Evolutionary conservation across 2,888 invertebrate genomes (phyloP).

Genomic region (Frankliniella fusca): DNA sequence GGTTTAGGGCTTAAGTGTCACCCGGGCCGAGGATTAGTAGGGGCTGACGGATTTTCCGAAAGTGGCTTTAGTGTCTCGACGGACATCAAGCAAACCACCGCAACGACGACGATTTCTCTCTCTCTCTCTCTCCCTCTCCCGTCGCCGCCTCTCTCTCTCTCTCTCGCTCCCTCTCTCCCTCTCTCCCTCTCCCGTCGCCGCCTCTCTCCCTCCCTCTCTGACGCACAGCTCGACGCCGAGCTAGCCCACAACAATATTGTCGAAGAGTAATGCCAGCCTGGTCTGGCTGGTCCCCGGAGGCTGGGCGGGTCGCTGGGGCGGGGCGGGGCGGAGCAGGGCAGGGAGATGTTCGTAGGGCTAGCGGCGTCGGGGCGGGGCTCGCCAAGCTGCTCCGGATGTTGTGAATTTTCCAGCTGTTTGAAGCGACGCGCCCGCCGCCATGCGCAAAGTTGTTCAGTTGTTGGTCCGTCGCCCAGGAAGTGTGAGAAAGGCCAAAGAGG

Average conservation of each 20-base stretch:
- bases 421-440: not conserved
- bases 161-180: too few relatives aligned
- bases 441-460: not conserved
- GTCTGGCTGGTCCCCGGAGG: not conserved
- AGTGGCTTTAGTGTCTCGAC: constrained; percentile 4
- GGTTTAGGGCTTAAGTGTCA: constrained; percentile 24
- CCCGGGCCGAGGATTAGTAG: not conserved
- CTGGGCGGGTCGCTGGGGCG: not conserved
- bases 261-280: constrained; percentile 1
- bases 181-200: too few relatives aligned
- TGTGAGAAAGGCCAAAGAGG: not conserved
- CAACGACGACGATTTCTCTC: too few relatives aligned
- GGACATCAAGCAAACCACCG: not conserved
- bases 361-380: not conserved
- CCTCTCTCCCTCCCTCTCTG: too few relatives aligned
- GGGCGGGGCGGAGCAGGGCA: too few relatives aligned
- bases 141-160: too few relatives aligned
- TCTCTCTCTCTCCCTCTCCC: too few relatives aligned
- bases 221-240: not conserved
- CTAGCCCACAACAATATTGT: constrained; percentile 5
- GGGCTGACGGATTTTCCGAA: not conserved
- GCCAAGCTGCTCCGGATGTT: not conserved
- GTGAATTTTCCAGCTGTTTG: constrained; percentile 22
- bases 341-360: too few relatives aligned
- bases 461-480: not conserved